A percentile compares a stretch with the other conserved stretches of the same genome.
Evolutionary conservation across 2,113 vertebrate species (phyloP).

Genomic region (Corydoras maculifer): DNA sequence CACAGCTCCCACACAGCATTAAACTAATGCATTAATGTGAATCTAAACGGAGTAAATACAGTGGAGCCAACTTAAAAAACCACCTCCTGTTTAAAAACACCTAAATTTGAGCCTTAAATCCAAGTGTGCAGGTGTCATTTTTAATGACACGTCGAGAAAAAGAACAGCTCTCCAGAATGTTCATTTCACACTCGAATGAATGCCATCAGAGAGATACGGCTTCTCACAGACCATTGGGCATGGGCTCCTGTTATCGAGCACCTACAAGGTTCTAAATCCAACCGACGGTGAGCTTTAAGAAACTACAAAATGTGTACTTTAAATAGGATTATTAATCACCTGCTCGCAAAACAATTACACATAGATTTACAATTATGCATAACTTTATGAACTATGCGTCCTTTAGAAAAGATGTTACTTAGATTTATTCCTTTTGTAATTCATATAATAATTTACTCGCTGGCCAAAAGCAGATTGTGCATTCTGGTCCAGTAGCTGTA

Average conservation of each 20-base stretch:
- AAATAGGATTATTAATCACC: constrained; percentile 11
- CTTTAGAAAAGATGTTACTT: no score
- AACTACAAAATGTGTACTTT: background rate
- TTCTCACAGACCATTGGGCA: constrained; percentile 20
- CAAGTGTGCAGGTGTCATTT: background rate
- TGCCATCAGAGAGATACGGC: constrained; percentile 44
- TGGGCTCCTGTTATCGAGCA: constrained; percentile 12
- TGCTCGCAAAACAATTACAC: constrained; percentile 3
- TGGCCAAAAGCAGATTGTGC: background rate
- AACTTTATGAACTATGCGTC: no score
- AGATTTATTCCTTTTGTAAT: no score
- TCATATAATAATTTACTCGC: no score
- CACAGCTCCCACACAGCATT: no score
- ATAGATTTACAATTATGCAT: background rate
- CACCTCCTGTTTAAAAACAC: no score
- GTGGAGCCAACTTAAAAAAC: no score
- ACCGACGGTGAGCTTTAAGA: background rate
- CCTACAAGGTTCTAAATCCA: constrained; percentile 4
- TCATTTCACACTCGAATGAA: constrained; percentile 57
- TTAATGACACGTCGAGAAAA: constrained; percentile 21
- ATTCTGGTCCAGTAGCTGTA: constrained; percentile 29
- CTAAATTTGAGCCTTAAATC: constrained; percentile 4
- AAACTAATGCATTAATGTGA: no score
- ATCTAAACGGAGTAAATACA: no score
- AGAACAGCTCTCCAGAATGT: constrained; percentile 45